phyloP scores from a whole-genome alignment of 2,113 vertebrate genomes.

The Chloropsis hardwickii region DNA sequence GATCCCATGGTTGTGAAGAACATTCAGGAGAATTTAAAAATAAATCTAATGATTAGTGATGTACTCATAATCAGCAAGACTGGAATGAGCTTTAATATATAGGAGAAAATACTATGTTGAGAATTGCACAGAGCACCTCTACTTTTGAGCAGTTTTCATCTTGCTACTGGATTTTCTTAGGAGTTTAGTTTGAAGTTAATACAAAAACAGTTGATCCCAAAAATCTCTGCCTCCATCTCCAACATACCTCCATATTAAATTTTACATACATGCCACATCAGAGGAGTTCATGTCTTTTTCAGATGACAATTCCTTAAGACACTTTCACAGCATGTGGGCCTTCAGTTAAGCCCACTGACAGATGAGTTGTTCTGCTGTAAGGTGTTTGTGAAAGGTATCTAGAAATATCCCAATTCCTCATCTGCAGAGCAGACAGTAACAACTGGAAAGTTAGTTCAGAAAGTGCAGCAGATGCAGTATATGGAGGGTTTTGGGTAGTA shows the following conservation, averaged over 20 bases:
- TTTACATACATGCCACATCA: neutral
- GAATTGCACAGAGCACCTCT: neutral
- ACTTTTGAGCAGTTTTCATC: neutral
- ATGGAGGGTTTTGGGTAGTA: neutral
- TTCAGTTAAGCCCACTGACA: neutral
- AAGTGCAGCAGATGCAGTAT: neutral
- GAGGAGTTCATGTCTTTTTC: neutral
- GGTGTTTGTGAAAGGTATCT: neutral
- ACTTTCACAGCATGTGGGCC: neutral
- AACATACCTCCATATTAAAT: neutral
- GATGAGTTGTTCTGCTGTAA: neutral
- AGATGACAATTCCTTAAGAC: neutral
- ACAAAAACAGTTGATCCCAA: neutral
- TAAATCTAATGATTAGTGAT: neutral
- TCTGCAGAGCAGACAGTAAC: neutral
- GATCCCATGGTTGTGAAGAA: neutral
- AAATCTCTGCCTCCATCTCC: neutral
- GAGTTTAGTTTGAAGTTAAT: neutral
- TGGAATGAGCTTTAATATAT: neutral
- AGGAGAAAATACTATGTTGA: neutral
- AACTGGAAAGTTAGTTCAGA: neutral
- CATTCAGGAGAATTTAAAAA: neutral
- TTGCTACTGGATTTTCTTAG: neutral
- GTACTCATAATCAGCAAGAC: neutral
- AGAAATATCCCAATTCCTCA: neutral